Conservation (phyloP, 2,797 vertebrate species). For the Acropternis orthonyx region DNA sequence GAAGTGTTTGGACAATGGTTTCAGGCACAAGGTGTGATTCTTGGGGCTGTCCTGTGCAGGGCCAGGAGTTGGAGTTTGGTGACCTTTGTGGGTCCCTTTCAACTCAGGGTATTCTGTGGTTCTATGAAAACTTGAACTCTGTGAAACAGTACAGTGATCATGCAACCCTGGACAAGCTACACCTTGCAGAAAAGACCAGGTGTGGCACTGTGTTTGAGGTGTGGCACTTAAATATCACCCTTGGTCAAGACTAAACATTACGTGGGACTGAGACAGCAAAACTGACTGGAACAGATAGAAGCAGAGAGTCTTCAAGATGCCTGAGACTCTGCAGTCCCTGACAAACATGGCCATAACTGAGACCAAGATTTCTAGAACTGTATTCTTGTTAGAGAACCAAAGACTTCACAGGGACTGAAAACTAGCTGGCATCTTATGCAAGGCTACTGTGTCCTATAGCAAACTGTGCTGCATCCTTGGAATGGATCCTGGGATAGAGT, state of each 20-base stretch:
- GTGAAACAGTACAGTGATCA: background rate
- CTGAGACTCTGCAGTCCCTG: background rate
- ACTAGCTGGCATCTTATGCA: background rate
- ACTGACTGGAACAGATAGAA: background rate
- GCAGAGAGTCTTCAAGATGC: background rate
- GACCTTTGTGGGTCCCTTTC: background rate
- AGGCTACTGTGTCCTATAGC: background rate
- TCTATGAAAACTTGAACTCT: background rate
- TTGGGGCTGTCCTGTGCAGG: background rate
- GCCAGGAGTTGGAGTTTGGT: background rate
- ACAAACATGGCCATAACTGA: background rate
- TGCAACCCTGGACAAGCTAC: background rate
- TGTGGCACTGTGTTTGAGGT: background rate
- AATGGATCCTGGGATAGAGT: fast-evolving
- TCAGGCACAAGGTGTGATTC: background rate
- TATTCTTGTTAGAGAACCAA: background rate
- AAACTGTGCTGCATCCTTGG: background rate
- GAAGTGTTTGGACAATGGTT: background rate
- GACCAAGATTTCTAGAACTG: background rate
- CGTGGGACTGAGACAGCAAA: background rate
- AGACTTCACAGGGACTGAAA: background rate
- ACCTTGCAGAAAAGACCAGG: background rate
- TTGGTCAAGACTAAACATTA: background rate
- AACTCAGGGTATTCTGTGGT: background rate
- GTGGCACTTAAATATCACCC: background rate